Base-by-base conservation (phyloP, 2,888 invertebrate genomes). In the Morpho achilles region DNA sequence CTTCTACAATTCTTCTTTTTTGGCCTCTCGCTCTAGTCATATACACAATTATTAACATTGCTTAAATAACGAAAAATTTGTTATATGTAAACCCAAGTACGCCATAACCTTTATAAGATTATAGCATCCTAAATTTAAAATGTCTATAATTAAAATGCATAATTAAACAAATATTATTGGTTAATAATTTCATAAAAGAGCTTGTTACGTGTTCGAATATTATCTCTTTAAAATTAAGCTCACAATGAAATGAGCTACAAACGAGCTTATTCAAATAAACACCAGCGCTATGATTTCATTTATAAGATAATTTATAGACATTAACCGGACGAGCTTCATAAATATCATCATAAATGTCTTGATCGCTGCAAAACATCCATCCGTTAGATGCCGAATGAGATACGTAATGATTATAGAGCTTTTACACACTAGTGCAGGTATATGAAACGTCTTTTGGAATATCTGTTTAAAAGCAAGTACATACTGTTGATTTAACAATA, bases 281-380 rank as follows among this genome's bases (percentile, higher is more conserved):
- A 51, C 32, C 10, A 8, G 5, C 39, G 53, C 16, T 54, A 44
- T 48, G 56, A 62, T 59, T 59, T 57, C 22, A 56, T 53, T 50
- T 50, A 50, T 49, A 50, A 56, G 53, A 56, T 51, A 59, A 57
- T 65, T 62, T 53, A 63, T 61, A 61, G 63, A 59, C 63, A 59
- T 59, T 63, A 65, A 63, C 45, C 56, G 61, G 46, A 55, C 44
- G 44, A 40, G 52, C 23, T 47, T 53, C 52, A 70, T 68, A 66
- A 70, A 67, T 69, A 54, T 63, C 48, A 65, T 70, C 47, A 61
- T 60, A 63, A 65, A 62, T 47, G 59, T 66, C 57, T 61, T 50
- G 58, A 58, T 59, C 49, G 55, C 55, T 58, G 53, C 56, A 49
- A 56, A 63, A 51, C 58, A 49, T 60, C 48, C 58, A 60, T 57